These are phyloP conservation scores for Tetragonula clypearis DNA, from an alignment of 1,140 invertebrate species.

Conservation along the genomic window DNA sequence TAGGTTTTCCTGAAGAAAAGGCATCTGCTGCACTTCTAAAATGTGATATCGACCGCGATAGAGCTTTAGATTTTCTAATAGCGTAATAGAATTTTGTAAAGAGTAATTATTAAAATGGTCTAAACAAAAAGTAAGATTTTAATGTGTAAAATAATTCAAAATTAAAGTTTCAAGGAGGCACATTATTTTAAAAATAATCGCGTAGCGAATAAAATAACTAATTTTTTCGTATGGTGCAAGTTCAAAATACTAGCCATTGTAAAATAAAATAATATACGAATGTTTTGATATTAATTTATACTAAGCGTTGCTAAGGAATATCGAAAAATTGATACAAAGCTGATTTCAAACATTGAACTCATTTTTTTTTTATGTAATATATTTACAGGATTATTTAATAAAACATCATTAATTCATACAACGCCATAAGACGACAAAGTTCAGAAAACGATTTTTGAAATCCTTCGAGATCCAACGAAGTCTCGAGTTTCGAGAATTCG, in stretches of 20 bases:
- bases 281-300: slow-evolving; percentile 12
- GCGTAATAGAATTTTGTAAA: slow-evolving; percentile 81
- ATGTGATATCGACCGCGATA: slow-evolving; percentile 91
- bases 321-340: slow-evolving; percentile 5
- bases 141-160: slow-evolving; percentile 12
- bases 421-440: too few species aligned
- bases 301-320: not conserved
- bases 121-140: slow-evolving; percentile 5
- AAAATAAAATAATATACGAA: slow-evolving; percentile 14
- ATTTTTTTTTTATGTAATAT: slow-evolving; percentile 35
- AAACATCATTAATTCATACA: slow-evolving; percentile 50
- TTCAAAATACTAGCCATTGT: not conserved
- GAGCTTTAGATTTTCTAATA: slow-evolving; percentile 92
- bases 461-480: too few species aligned
- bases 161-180: not conserved
- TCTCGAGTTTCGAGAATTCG: too few species aligned
- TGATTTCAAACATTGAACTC: slow-evolving; percentile 36
- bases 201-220: slow-evolving; percentile 10
- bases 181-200: not conserved
- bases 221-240: not conserved
- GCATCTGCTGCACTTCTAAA: slow-evolving; percentile 89
- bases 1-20: slow-evolving; percentile 90
- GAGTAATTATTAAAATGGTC: slow-evolving; percentile 25
- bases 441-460: too few species aligned
- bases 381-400: slow-evolving; percentile 49